Evolutionary conservation across 2,113 vertebrate species (phyloP).

Genomic region (Ibidorhyncha struthersii): DNA sequence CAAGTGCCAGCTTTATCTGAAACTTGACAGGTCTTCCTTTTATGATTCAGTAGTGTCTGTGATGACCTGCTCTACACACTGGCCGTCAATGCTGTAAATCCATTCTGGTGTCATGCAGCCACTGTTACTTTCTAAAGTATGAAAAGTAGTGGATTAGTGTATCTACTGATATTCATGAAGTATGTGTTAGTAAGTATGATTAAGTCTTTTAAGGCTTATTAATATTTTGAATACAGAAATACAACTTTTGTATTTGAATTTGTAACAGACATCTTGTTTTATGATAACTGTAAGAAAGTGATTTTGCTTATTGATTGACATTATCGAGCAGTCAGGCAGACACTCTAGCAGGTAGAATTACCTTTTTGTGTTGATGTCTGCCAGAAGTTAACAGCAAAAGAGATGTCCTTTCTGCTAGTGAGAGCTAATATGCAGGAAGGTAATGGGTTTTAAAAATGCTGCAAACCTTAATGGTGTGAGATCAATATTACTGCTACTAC

Average conservation of each 20-base stretch:
- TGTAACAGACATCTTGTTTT: slow-evolving; percentile 66
- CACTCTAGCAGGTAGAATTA: slow-evolving; percentile 74
- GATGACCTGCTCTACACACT: background rate
- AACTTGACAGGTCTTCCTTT: slow-evolving; percentile 32
- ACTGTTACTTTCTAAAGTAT: background rate
- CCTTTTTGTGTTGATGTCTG: slow-evolving; percentile 75
- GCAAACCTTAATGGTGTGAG: slow-evolving; percentile 75
- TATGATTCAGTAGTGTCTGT: slow-evolving; percentile 34
- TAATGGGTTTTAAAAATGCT: slow-evolving; percentile 78
- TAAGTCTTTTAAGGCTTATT: slow-evolving; percentile 1
- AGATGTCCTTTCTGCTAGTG: slow-evolving; percentile 67
- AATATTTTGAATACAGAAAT: background rate
- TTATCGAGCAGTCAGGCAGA: slow-evolving; percentile 77
- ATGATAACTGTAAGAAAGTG: slow-evolving; percentile 61
- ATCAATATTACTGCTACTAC: slow-evolving; percentile 79
- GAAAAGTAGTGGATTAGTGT: background rate
- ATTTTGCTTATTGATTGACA: slow-evolving; percentile 81
- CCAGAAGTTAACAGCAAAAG: slow-evolving; percentile 75
- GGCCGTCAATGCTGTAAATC: background rate
- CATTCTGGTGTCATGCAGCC: background rate
- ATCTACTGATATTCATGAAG: background rate
- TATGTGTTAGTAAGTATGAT: background rate
- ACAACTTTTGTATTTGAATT: slow-evolving; percentile 37
- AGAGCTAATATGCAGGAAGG: slow-evolving; percentile 61
- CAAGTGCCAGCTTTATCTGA: slow-evolving; percentile 49